phyloP scores from a whole-genome alignment of 23 tunicate species.

The Diplosoma virens region DNA sequence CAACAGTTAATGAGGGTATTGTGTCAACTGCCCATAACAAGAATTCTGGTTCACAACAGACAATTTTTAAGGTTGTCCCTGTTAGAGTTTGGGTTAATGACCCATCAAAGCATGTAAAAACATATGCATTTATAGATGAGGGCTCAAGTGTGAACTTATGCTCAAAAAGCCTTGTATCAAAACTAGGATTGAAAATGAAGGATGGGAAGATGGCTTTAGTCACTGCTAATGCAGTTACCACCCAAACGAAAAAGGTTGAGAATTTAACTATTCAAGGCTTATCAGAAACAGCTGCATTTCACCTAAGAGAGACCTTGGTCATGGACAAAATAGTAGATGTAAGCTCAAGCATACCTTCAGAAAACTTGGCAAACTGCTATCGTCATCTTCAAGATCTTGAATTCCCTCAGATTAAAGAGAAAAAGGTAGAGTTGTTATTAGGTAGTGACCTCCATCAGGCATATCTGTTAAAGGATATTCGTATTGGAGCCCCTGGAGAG shows the following conservation, averaged over 20 bases:
- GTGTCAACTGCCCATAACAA: no score
- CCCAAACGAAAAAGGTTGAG: background rate
- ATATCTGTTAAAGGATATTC: background rate
- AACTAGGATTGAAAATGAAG: background rate
- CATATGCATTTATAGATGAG: slow-evolving; percentile 16
- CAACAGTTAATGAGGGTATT: no score
- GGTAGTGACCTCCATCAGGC: slow-evolving; percentile 11
- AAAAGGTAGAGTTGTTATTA: background rate
- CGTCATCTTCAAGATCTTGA: background rate
- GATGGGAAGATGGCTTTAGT: background rate
- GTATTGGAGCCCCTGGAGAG: background rate
- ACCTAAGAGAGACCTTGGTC: background rate
- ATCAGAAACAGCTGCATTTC: background rate
- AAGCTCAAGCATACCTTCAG: background rate
- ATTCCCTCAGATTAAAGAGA: background rate
- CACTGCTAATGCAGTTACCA: background rate
- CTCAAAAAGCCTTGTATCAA: background rate
- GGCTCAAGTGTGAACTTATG: slow-evolving; percentile 16
- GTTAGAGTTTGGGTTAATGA: background rate
- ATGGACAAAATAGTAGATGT: background rate
- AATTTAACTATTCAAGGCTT: background rate
- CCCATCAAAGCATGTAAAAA: background rate
- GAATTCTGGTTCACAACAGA: no score
- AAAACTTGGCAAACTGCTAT: background rate
- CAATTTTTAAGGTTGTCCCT: slow-evolving; percentile 12